These are phyloP conservation scores for Phortica magna DNA, from an alignment of 2,888 invertebrate species.

Conservation along the genomic window DNA sequence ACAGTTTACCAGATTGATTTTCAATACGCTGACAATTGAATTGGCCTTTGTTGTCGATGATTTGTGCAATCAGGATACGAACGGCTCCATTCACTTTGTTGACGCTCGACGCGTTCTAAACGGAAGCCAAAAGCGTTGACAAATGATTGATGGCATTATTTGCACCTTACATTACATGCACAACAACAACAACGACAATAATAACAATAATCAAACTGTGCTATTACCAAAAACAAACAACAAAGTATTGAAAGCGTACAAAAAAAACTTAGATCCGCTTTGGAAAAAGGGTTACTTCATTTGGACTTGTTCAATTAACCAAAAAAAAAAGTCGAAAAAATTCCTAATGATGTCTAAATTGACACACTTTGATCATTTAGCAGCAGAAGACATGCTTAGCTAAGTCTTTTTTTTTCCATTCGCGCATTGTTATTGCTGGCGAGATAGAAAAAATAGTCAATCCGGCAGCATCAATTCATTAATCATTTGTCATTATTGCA, in stretches of 20 bases:
- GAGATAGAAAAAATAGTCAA: conserved; percentile 37
- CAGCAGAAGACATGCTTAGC: conserved; percentile 58
- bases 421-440: not conserved
- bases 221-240: conserved; percentile 48
- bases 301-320: conserved; percentile 22
- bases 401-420: conserved; percentile 33
- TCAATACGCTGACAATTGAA: conserved; percentile 62
- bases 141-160: conserved; percentile 71
- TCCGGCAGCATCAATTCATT: conserved; percentile 54
- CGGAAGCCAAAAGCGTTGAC: conserved; percentile 70
- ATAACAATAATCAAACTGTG: not conserved
- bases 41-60: conserved; percentile 48
- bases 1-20: conserved; percentile 54
- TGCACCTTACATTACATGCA: conserved; percentile 62
- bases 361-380: conserved; percentile 68
- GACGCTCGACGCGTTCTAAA: conserved; percentile 44
- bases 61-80: conserved; percentile 52
- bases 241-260: conserved; percentile 51
- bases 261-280: conserved; percentile 65
- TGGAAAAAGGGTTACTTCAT: conserved; percentile 65
- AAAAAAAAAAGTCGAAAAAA: conserved; percentile 39
- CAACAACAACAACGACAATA: conserved; percentile 7
- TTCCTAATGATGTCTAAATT: conserved; percentile 69
- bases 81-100: conserved; percentile 47
- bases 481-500: conserved; percentile 63